A percentile compares a stretch with the other conserved stretches of the same genome.
Conservation (phyloP, 2,888 invertebrate genomes). For the Eupeodes latifasciatus region DNA sequence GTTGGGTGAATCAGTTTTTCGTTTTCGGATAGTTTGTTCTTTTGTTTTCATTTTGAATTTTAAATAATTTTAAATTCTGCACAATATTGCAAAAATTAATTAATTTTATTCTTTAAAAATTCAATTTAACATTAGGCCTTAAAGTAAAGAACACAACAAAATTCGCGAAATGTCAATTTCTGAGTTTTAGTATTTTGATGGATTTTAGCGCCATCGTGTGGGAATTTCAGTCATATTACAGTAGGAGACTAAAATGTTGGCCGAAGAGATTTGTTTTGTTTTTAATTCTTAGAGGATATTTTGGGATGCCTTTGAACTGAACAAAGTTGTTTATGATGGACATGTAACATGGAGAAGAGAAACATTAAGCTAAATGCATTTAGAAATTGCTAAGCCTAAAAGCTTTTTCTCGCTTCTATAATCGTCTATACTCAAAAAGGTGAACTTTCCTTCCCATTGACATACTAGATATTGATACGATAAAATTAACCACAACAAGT, state of each 20-base stretch:
- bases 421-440: no score
- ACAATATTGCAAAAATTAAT: not conserved
- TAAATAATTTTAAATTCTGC: not conserved
- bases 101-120: not conserved
- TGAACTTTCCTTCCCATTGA: no score
- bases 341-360: no score
- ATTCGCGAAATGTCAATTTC: not conserved
- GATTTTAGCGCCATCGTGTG: not conserved
- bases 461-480: no score
- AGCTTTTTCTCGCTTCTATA: no score
- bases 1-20: constrained; percentile 37
- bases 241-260: not conserved
- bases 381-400: no score
- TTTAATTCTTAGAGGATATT: not conserved
- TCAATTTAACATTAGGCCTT: not conserved
- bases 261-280: not conserved
- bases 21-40: constrained; percentile 51
- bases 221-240: not conserved
- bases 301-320: no score
- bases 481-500: no score
- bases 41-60: constrained; percentile 38
- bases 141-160: not conserved
- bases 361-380: no score
- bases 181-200: not conserved
- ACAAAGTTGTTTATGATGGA: no score